Base-by-base conservation (phyloP, 2,113 vertebrate genomes). In the Cebidichthys violaceus region DNA sequence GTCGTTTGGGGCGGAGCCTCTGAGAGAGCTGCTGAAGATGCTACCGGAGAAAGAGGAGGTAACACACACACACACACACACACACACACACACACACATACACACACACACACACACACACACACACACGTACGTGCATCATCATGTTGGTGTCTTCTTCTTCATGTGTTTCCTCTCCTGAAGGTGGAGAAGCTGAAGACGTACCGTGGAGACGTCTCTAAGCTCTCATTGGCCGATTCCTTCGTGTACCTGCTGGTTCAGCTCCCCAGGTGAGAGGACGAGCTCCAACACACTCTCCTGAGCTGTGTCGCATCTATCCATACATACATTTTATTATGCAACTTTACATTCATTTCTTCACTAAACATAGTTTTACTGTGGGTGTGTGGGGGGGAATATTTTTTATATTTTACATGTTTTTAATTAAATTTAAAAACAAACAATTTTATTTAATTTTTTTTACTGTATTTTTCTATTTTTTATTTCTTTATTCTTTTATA, bases 21-120 rank as follows among this genome's bases (percentile, higher is more conserved):
- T 99, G 67, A 93, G 94, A 71, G 97, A 97, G 84, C 94, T 99
- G 90, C 93, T 97, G 72, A 99, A 98, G 82, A 90, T 98, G 78
- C 95, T 98, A 83, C 98, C 98, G 9, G 97, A 98, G 87, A 81
- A 95, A 6, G 96, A 97, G 33, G 97, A 99, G 97, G 98, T 99
- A 84, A 96, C 1, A 31, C 18, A 45, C 61, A 50, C 18, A 47
- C 55, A 39, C 64, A 52, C 54, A 78, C 29, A 67, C 65, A 39
- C 18, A 75, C 43, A 68, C 45, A 55, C 65, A 33, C 35, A 67
- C 55, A 57, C 64, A 62, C 54, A 62, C 66, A 62, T 60, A 41
- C 20, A 43, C 20, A 45, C 37, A 41, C 33, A 43, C 33, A n/a
- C 70, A 31, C 68, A 50, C 9, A 24, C 24, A 35, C 33, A 9